Percentiles rank a stretch among this genome's conserved stretches.
Evolutionary conservation across 2,797 vertebrate genomes (phyloP).

Genomic region (Meda fulgida): DNA sequence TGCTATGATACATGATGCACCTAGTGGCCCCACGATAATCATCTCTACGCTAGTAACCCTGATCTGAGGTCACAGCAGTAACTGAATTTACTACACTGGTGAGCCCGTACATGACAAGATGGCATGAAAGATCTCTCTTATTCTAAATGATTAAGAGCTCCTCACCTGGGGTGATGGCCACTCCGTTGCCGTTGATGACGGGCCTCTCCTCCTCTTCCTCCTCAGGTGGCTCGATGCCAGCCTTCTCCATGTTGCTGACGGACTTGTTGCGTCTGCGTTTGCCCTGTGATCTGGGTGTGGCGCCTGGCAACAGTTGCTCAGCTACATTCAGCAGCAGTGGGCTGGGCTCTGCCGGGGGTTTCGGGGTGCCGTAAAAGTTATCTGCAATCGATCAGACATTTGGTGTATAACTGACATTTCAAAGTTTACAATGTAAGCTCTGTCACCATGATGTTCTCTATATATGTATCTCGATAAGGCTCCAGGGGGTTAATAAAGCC

Average conservation of each 20-base stretch:
- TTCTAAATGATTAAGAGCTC: constrained; percentile 22
- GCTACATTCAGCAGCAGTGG: constrained; percentile 94
- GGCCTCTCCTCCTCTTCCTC: constrained; percentile 95
- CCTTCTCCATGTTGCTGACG: constrained; percentile 98
- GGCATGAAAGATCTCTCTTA: neutral
- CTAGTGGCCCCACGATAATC: constrained; percentile 12
- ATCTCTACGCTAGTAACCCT: constrained; percentile 33
- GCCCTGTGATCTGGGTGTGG: constrained; percentile 92
- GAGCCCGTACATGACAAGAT: constrained; percentile 30
- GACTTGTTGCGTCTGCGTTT: constrained; percentile 98
- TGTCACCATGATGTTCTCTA: neutral
- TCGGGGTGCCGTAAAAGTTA: constrained; percentile 98
- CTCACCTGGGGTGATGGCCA: constrained; percentile 92
- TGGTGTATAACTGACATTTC: neutral
- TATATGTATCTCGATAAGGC: no score
- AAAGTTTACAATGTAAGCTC: neutral
- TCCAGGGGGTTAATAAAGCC: no score
- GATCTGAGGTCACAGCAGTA: constrained; percentile 25
- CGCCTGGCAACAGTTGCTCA: constrained; percentile 94
- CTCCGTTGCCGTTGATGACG: constrained; percentile 91
- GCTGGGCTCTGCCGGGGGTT: constrained; percentile 93
- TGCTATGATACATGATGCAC: constrained; percentile 44
- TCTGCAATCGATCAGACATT: constrained; percentile 75
- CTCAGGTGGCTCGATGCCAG: constrained; percentile 92
- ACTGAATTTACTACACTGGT: neutral